Conservation (phyloP, 2,113 vertebrate species). For the Australoheros scitulus region DNA sequence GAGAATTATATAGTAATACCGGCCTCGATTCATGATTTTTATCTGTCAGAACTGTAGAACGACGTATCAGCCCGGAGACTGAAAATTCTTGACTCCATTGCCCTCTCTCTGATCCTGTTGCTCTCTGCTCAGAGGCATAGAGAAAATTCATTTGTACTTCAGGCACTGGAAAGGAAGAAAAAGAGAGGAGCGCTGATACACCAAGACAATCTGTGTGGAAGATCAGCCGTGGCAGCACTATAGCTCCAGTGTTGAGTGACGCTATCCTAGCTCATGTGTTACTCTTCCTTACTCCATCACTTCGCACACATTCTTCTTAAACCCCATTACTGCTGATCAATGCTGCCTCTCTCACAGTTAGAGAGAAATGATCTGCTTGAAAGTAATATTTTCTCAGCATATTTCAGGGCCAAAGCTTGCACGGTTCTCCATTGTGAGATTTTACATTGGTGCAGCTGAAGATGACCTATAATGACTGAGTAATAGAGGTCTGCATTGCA, state of each 20-base stretch:
- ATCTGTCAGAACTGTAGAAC: slow-evolving; percentile 40
- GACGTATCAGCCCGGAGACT: slow-evolving; percentile 43
- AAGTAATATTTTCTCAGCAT: slow-evolving; percentile 58
- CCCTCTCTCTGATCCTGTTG: slow-evolving; percentile 58
- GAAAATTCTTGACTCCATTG: slow-evolving; percentile 52
- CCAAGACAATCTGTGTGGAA: slow-evolving; percentile 60
- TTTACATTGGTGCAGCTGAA: slow-evolving; percentile 30
- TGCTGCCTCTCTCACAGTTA: slow-evolving; percentile 51
- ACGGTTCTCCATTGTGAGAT: slow-evolving; percentile 32
- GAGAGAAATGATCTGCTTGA: slow-evolving; percentile 54
- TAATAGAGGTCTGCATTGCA: slow-evolving; percentile 57
- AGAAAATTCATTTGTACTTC: slow-evolving; percentile 57
- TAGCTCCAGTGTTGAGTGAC: slow-evolving; percentile 51
- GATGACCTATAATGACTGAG: slow-evolving; percentile 62
- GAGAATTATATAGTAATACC: slow-evolving; percentile 51
- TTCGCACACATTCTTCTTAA: slow-evolving; percentile 57
- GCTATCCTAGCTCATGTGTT: slow-evolving; percentile 48
- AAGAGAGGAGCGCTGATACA: slow-evolving; percentile 48
- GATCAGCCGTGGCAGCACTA: slow-evolving; percentile 63
- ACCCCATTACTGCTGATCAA: slow-evolving; percentile 65
- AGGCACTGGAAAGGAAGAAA: slow-evolving; percentile 39
- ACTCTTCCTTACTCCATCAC: slow-evolving; percentile 54
- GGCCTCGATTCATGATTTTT: slow-evolving; percentile 44
- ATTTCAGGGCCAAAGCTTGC: slow-evolving; percentile 42
- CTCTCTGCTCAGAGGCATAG: slow-evolving; percentile 42